phyloP scores from a whole-genome alignment of 2,888 invertebrate genomes.

The Dermolepida albohirtum region DNA sequence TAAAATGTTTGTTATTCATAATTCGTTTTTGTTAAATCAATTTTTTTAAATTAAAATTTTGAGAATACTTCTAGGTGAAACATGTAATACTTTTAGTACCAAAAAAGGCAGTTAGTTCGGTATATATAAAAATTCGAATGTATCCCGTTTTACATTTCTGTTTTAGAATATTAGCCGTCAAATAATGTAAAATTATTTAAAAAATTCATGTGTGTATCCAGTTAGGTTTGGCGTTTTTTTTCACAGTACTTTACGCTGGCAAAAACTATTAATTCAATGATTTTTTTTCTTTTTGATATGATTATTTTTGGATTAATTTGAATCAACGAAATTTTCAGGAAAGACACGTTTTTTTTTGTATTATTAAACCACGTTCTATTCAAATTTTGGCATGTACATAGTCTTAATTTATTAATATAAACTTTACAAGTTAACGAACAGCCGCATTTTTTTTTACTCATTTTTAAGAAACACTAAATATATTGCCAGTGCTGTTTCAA shows the following conservation, averaged over 20 bases:
- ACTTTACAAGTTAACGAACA: constrained; percentile 21
- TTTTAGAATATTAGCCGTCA: too few relatives aligned
- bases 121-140: too few relatives aligned
- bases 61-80: background rate
- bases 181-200: too few relatives aligned
- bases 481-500: constrained; percentile 49
- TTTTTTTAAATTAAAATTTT: background rate
- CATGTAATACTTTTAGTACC: background rate
- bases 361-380: too few relatives aligned
- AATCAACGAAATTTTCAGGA: too few relatives aligned
- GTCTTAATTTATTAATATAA: constrained; percentile 12
- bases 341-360: too few relatives aligned
- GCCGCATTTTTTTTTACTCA: constrained; percentile 18
- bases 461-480: constrained; percentile 41
- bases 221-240: constrained; percentile 5
- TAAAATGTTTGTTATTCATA: constrained; percentile 6
- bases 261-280: background rate
- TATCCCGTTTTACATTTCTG: background rate
- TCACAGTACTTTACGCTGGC: background rate
- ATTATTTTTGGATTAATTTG: background rate
- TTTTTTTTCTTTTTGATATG: constrained; percentile 13
- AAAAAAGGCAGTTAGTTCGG: too few relatives aligned
- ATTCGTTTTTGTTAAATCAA: background rate
- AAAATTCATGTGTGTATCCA: background rate
- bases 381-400: background rate